Evolutionary conservation across 2,113 vertebrate species (phyloP).

Genomic region (Caracal caracal): DNA sequence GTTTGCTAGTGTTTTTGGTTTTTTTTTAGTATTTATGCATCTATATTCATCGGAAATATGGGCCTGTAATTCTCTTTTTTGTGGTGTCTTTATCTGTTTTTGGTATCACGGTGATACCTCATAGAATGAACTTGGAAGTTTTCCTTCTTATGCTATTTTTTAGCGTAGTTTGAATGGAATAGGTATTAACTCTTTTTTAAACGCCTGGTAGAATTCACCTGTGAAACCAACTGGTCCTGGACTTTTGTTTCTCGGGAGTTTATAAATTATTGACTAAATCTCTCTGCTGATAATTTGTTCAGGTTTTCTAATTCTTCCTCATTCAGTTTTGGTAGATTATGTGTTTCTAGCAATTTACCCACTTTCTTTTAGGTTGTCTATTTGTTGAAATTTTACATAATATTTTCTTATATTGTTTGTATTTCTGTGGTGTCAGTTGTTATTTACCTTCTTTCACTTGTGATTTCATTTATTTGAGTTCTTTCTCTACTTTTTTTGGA

Average conservation of each 20-base stretch:
- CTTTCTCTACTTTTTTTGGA: neutral
- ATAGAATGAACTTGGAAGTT: neutral
- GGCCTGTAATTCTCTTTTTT: neutral
- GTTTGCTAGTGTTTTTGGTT: neutral
- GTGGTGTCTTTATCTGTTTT: neutral
- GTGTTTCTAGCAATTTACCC: neutral
- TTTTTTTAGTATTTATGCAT: neutral
- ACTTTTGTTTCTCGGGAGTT: neutral
- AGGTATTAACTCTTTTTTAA: neutral
- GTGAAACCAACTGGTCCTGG: neutral
- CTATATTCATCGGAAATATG: neutral
- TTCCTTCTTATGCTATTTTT: neutral
- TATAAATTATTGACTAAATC: neutral
- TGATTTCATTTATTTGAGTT: neutral
- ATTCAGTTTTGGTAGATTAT: neutral
- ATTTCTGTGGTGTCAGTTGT: neutral
- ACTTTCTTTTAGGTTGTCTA: neutral
- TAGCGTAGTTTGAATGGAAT: neutral
- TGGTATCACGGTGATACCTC: neutral
- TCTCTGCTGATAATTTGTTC: neutral
- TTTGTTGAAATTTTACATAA: neutral
- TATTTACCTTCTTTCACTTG: neutral
- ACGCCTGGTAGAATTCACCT: neutral
- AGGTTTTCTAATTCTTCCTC: neutral
- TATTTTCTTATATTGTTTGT: neutral